A percentile compares a stretch with the other conserved stretches of the same genome.
These are phyloP conservation scores for Aporophyla lueneburgensis DNA, from an alignment of 2,888 invertebrate genomes.

Conservation along the genomic window DNA sequence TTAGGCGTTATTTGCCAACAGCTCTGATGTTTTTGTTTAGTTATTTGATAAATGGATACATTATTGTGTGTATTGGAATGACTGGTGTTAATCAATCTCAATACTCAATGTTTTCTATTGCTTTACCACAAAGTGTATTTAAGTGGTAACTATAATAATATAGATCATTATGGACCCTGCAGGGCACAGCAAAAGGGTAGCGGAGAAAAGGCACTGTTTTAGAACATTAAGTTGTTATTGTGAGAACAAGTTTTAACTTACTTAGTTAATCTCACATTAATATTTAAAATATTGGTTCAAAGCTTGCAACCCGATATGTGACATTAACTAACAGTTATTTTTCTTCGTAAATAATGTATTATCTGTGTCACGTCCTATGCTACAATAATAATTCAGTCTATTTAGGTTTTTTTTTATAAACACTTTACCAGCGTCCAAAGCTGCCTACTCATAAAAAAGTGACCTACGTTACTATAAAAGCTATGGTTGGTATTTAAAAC, in stretches of 20 bases:
- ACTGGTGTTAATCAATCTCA: background rate
- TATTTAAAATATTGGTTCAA: background rate
- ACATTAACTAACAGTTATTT: background rate
- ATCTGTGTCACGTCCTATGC: background rate
- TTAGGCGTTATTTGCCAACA: conserved; percentile 36
- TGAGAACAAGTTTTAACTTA: too few species aligned
- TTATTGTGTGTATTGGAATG: conserved; percentile 2
- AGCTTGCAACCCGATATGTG: background rate
- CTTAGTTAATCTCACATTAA: background rate
- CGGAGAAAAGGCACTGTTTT: too few species aligned
- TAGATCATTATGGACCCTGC: too few species aligned
- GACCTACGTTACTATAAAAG: background rate
- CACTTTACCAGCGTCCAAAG: background rate
- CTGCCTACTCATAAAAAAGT: background rate
- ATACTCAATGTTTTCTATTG: too few species aligned
- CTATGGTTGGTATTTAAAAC: background rate
- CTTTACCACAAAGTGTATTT: too few species aligned
- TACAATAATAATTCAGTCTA: background rate
- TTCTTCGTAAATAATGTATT: background rate
- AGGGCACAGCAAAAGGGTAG: too few species aligned
- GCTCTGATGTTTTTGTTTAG: conserved; percentile 13
- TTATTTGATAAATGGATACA: background rate
- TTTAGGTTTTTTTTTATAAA: background rate
- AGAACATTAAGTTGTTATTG: too few species aligned
- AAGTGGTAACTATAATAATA: too few species aligned